Evolutionary conservation across 2,797 vertebrate species (phyloP).

Genomic region (Crocodylus rhombifer): DNA sequence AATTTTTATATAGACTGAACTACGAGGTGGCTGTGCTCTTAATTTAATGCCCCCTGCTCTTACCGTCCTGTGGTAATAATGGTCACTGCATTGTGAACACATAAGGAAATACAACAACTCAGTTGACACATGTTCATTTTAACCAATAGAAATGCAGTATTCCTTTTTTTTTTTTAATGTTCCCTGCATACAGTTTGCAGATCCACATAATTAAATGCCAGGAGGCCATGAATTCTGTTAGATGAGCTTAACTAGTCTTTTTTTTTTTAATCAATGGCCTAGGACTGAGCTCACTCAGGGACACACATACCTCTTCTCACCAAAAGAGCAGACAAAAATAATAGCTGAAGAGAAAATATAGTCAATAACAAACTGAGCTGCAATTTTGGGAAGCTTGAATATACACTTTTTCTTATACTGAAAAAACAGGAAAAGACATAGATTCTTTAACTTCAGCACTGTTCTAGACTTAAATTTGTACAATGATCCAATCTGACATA

Average conservation of each 20-base stretch:
- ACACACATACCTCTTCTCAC: background rate
- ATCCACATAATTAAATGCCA: conserved; percentile 85
- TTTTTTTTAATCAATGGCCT: conserved; percentile 72
- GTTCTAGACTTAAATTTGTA: background rate
- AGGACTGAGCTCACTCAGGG: conserved; percentile 42
- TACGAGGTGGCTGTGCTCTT: background rate
- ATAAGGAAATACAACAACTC: conserved; percentile 75
- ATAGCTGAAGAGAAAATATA: conserved; percentile 30
- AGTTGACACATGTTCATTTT: conserved; percentile 83
- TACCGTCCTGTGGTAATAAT: conserved; percentile 5
- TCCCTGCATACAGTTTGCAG: conserved; percentile 78
- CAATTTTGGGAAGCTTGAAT: conserved; percentile 2
- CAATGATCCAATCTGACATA: background rate
- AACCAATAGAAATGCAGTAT: conserved; percentile 78
- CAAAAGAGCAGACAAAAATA: conserved; percentile 17
- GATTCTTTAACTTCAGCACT: background rate
- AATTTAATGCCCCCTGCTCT: background rate
- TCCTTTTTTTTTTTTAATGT: conserved; percentile 38
- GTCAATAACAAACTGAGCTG: background rate
- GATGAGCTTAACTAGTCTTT: conserved; percentile 77
- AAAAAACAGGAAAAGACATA: background rate
- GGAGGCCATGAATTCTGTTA: conserved; percentile 75
- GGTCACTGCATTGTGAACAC: background rate
- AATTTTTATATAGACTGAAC: background rate
- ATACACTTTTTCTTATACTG: background rate